These are phyloP conservation scores for Platorchestia sp. DNA, from an alignment of 1,140 invertebrate genomes.

Conservation along the genomic window DNA sequence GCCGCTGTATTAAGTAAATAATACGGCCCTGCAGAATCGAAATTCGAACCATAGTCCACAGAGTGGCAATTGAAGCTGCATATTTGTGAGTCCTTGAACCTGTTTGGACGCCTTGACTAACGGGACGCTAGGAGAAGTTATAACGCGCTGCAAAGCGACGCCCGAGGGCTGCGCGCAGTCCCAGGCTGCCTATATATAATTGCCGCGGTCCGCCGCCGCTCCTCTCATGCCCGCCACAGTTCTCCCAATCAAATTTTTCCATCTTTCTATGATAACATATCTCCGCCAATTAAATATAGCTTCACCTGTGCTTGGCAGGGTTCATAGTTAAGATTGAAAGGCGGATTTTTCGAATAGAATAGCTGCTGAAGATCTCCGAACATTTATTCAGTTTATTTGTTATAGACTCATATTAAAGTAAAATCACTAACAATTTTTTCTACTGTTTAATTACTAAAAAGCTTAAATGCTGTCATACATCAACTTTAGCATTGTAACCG, in stretches of 20 bases:
- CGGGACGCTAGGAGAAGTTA: not conserved
- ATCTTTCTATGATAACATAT: too few relatives aligned
- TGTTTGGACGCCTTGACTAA: not conserved
- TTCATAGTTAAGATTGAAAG: too few relatives aligned
- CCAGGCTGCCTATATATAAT: not conserved
- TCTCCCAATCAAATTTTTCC: not conserved
- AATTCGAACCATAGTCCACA: not conserved
- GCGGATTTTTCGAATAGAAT: not conserved
- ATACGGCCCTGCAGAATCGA: not conserved
- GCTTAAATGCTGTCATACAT: too few relatives aligned
- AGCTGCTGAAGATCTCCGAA: not conserved
- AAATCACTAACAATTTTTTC: not conserved
- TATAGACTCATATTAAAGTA: not conserved
- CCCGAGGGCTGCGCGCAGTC: too few relatives aligned
- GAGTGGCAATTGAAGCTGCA: not conserved
- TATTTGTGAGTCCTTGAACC: not conserved
- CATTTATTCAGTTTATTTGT: not conserved
- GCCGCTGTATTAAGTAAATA: not conserved
- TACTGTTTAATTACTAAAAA: too few relatives aligned
- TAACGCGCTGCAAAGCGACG: not conserved
- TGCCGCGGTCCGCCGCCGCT: not conserved
- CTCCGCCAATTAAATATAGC: too few relatives aligned
- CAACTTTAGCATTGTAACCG: too few relatives aligned
- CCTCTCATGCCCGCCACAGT: not conserved
- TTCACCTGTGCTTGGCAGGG: too few relatives aligned